A percentile compares a stretch with the other conserved stretches of the same genome.
These are phyloP conservation scores for Parelbella ahira DNA, from an alignment of 2,888 invertebrate species.

Conservation along the genomic window DNA sequence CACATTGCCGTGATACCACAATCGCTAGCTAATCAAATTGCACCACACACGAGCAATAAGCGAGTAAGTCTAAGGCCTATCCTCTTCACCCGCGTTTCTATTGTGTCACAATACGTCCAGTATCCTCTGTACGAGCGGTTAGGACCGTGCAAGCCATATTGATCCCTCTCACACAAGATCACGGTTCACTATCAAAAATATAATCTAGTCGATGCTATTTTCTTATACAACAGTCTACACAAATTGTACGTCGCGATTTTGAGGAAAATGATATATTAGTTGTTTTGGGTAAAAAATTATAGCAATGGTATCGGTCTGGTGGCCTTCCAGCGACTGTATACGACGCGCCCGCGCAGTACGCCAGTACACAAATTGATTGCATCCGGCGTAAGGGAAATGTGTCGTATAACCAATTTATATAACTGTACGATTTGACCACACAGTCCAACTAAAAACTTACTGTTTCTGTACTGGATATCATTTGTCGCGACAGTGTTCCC, in stretches of 20 bases:
- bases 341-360: slow-evolving; percentile 52
- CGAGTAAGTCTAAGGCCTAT: slow-evolving; percentile 4
- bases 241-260: too few relatives aligned
- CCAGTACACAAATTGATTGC: slow-evolving; percentile 70
- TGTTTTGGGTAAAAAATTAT: slow-evolving; percentile 23
- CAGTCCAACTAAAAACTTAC: slow-evolving; percentile 30
- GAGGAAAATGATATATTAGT: neutral
- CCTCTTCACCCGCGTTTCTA: slow-evolving; percentile 16
- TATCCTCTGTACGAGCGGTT: slow-evolving; percentile 4
- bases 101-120: slow-evolving; percentile 16
- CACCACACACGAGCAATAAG: slow-evolving; percentile 7
- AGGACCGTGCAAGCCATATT: slow-evolving; percentile 16
- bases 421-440: slow-evolving; percentile 70
- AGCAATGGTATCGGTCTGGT: slow-evolving; percentile 39
- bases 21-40: slow-evolving; percentile 14
- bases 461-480: slow-evolving; percentile 10
- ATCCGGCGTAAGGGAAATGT: slow-evolving; percentile 79
- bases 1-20: slow-evolving; percentile 75
- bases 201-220: too few relatives aligned
- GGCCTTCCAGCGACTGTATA: slow-evolving; percentile 56
- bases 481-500: slow-evolving; percentile 4
- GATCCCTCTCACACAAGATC: slow-evolving; percentile 1
- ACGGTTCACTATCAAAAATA: slow-evolving; percentile 10
- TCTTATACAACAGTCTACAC: too few relatives aligned
- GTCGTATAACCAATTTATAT: slow-evolving; percentile 77